Percentiles rank a stretch among this genome's conserved stretches.
Conservation (phyloP, 2,888 invertebrate species). For the Sphaeridia pumilis region DNA sequence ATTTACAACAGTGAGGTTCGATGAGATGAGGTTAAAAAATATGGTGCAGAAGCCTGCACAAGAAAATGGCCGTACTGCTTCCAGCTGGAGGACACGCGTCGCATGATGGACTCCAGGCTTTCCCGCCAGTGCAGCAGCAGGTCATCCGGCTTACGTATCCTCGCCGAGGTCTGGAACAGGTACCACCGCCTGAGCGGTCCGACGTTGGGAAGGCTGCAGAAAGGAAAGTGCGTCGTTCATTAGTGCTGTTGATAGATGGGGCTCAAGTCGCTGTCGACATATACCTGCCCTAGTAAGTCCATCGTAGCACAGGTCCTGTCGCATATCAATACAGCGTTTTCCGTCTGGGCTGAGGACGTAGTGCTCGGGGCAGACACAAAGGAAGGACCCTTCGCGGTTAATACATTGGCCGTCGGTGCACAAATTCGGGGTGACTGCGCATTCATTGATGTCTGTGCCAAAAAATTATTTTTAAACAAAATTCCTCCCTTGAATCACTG, state of each 20-base stretch:
- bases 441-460: slow-evolving; percentile 77
- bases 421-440: slow-evolving; percentile 48
- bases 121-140: slow-evolving; percentile 58
- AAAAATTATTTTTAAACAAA: no score
- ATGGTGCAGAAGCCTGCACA: slow-evolving; percentile 12
- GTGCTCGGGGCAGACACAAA: slow-evolving; percentile 68
- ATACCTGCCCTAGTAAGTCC: slow-evolving; percentile 32
- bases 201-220: no score
- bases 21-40: no score
- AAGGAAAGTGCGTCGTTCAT: no score
- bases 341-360: slow-evolving; percentile 55
- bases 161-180: slow-evolving; percentile 48
- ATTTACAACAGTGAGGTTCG: no score
- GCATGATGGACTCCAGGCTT: slow-evolving; percentile 64
- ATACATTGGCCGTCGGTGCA: slow-evolving; percentile 59
- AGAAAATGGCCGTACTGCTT: slow-evolving; percentile 15
- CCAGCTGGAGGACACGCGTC: slow-evolving; percentile 58
- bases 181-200: no score
- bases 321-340: slow-evolving; percentile 60
- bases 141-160: slow-evolving; percentile 51
- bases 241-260: no score
- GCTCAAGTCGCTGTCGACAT: no score
- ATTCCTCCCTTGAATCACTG: slow-evolving; percentile 4
- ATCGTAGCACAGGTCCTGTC: slow-evolving; percentile 66
- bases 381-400: slow-evolving; percentile 69